Evolutionary conservation across 2,888 invertebrate species (phyloP), one percentile per base, ranked within the genome.

Genomic region (Digitonthophagus gazella): DNA sequence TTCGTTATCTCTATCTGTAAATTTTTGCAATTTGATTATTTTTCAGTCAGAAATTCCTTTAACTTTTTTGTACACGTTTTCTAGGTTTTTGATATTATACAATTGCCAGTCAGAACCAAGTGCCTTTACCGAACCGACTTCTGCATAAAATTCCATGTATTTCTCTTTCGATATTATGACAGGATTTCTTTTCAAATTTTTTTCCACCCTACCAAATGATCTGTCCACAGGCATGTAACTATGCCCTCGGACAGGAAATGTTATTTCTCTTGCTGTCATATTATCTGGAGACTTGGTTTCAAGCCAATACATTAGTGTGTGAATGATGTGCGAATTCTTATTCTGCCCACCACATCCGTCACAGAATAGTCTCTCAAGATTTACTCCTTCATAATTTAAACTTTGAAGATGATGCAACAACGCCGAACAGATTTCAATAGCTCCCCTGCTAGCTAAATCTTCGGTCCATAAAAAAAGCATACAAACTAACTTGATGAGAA

Each of bases 391-490:
- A 16, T 58, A 61, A 65, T 66, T 15, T 65, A 70, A 54, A 68
- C 58, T 67, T 57, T 66, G 55, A 16, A 71, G 64, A 28, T 71
- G 67, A 15, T 15, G 11, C 14, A 71, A 61, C 44, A 71, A 15
- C 15, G 69, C 67, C 2, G 71, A 72, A 15, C 67, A 69, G 8
- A 70, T 63, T 69, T 72, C 56, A n/a, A 15, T 67, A 18, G 70
- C 55, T 3, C 67, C 67, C 28, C 68, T 64, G 8, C 64, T 61
- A 44, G 71, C 64, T 63, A 20, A 19, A 22, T 71, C 61, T 67
- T 70, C 69, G 3, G 67, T 58, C 70, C 70, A 71, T 15, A 16
- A 58, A 69, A 56, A 67, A 67, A 65, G 55, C 57, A 58, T 71
- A 70, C 6, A 15, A 64, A 65, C 70, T 67, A 3, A 70, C 22